Base-by-base conservation (phyloP, 2,888 invertebrate species). In the Plagiodera versicolora region DNA sequence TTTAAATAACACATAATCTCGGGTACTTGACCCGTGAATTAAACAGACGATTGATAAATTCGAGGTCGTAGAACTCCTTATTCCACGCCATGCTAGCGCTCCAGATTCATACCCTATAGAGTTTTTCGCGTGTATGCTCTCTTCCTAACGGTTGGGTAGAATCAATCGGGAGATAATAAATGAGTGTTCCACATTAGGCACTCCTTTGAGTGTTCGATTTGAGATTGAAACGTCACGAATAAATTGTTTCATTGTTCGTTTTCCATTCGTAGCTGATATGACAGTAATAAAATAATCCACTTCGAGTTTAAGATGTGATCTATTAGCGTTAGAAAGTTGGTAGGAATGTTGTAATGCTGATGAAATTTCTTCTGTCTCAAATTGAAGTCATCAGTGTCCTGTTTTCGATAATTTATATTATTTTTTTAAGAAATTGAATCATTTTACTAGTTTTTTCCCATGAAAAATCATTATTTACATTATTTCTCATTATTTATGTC, bases 1-100 rank as follows among this genome's bases (percentile, higher is more conserved):
- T 52, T 39, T 39, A 32, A 52, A 39, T 52, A 39, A 52, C 52
- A 19, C 39, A 39, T 14, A 39, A 39, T 39, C 35, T 10, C n/a
- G 20, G 52, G 52, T 52, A 20, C 3, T 52, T 52, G 52, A 52
- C 39, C 39, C 39, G n/a, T 16, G 6, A 52, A 52, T 52, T 35
- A 35, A 19, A 16, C 8, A n/a, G n/a, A 52, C 20, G 16, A 16
- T 52, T 52, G 52, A 52, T 52, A 52, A 14, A 19, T 20, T 28
- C 30, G 10, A 30, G 20, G 20, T 20, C 52, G 4, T 5, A 19
- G 35, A 51, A 51, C 35, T 18, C 50, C 30, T 11, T 6, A 35
- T 32, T 18, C 35, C 5, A n/a, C n/a, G n/a, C n/a, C n/a, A n/a
- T n/a, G n/a, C n/a, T n/a, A n/a, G n/a, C n/a, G n/a, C 16, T 39